Evolutionary conservation across 1,140 invertebrate species (phyloP), one percentile per base, ranked within the genome.

Genomic region (Sweltsa coloradensis): DNA sequence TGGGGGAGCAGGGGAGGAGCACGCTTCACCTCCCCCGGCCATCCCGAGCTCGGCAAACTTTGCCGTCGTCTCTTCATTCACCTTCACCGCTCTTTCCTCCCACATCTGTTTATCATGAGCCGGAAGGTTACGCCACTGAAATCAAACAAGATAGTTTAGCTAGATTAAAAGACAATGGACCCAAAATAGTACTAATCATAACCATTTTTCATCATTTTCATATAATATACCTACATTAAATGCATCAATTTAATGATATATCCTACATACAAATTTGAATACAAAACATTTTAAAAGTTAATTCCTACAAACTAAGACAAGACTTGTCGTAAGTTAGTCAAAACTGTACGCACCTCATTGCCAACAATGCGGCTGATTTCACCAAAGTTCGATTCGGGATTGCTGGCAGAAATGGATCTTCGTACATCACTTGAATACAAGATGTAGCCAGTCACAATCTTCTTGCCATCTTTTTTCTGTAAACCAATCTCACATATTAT

Each of bases 291-390:
- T 46, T 16, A 46, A 18, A 9, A 9, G n/a, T 49, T 24, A 14
- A 24, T 13, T 18, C 9, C 11, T 14, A 41, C 23, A 7, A 47
- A 27, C 29, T 19, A 37, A 39, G 5, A 45, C 31, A 41, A 34
- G 6, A 45, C 13, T 16, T 46, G 5, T 4, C 24, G 5, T 11
- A 47, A 46, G 34, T 11, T 11, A 26, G 18, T 44, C 6, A 43
- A 13, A 37, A 22, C 16, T 13, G 21, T 40, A 40, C 62, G 23
- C 6, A 82, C 79, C 72, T 95, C 93, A 59, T 86, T 88, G 51
- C 94, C 95, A 58, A 98, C 93, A 59, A 97, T 85, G 55, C 92
- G 81, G 56, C 91, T 96, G 59, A 99, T 95, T 66, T 99, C 95
- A 41, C 96, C 96, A 70, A 99, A 99, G 19, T 82, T 83, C 41